Evolutionary conservation across 35 echinoderm and acorn worm species (phyloP), one percentile per base, ranked within the genome.

Genomic region (Eucidaris tribuloides): DNA sequence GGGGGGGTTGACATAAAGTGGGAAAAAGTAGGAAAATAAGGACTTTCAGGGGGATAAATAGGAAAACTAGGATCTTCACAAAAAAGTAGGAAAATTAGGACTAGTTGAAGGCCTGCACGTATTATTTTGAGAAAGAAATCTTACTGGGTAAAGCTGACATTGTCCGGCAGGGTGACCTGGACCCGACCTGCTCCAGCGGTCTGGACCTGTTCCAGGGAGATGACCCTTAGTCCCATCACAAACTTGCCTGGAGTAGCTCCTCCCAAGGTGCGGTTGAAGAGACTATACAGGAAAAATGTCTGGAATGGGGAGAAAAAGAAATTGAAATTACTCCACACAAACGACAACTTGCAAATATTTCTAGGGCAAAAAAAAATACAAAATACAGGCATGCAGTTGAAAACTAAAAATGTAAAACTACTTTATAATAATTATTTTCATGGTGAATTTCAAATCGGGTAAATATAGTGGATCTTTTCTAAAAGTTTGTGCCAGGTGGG

Each of bases 161-260:
- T 91, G 46, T 91, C 93, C 17, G 93, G 78, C 34, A 81, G 66
- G 1, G 80, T 82, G 2, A 97, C 90, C 42, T 89, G 77, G 4
- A 92, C 94, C 82, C 82, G 89, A 19, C 78, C 65, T 24, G 61
- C 60, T 17, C 82, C 94, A 2, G 88, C 49, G n/a, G 48, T 85
- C 44, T 89, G 90, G 17, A 97, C 94, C 64, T 87, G 79, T 29
- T 97, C 94, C 57, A 91, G 88, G 19, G 94, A 85, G 23, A 97
- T 82, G 5, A 92, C 86, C 24, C 94, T 81, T 29, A 97, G 43
- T 25, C 94, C 88, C 85, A 97, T 88, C 19, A 92, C 22, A 40
- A 81, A 86, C 77, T 97, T 97, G 38, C 94, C 94, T 33, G 90
- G 94, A 1, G 94, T 97, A 48, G 94, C 94, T 37, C 94, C 94